A percentile compares a stretch with the other conserved stretches of the same genome.
Evolutionary conservation across 2,888 invertebrate species (phyloP).

Genomic region (Luperina testacea): DNA sequence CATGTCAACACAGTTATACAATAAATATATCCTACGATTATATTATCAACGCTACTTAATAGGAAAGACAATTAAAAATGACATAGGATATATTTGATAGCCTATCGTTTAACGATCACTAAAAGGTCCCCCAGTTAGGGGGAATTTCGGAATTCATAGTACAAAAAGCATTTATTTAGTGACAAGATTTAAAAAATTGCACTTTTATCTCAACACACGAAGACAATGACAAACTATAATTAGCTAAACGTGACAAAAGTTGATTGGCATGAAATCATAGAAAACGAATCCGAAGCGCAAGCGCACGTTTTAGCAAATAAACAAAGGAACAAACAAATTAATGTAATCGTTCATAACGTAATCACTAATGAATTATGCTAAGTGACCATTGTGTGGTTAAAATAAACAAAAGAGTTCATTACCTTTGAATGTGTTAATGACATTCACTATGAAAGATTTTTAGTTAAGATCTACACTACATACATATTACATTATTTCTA

Average conservation of each 20-base stretch:
- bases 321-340: constrained; percentile 25
- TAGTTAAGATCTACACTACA: not conserved
- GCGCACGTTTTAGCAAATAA: constrained; percentile 34
- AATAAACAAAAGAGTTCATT: constrained; percentile 8
- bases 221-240: constrained; percentile 21
- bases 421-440: not conserved
- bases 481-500: not conserved
- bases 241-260: constrained; percentile 24
- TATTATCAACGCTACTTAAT: not conserved
- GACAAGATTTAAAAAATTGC: not conserved
- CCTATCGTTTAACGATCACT: constrained; percentile 3
- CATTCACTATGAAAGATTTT: not conserved
- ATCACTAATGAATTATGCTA: constrained; percentile 19
- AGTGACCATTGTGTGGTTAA: constrained; percentile 22
- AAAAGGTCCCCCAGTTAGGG: not conserved
- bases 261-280: constrained; percentile 46
- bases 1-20: not conserved
- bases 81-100: constrained; percentile 1
- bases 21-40: not conserved
- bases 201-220: constrained; percentile 4
- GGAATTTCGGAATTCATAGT: not conserved
- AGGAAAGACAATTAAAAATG: constrained; percentile 8
- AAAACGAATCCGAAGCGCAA: constrained; percentile 24
- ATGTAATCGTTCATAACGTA: constrained; percentile 29
- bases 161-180: not conserved